A percentile compares a stretch with the other conserved stretches of the same genome.
phyloP scores from a whole-genome alignment of 2,797 vertebrate genomes.

The Cossypha caffra region DNA sequence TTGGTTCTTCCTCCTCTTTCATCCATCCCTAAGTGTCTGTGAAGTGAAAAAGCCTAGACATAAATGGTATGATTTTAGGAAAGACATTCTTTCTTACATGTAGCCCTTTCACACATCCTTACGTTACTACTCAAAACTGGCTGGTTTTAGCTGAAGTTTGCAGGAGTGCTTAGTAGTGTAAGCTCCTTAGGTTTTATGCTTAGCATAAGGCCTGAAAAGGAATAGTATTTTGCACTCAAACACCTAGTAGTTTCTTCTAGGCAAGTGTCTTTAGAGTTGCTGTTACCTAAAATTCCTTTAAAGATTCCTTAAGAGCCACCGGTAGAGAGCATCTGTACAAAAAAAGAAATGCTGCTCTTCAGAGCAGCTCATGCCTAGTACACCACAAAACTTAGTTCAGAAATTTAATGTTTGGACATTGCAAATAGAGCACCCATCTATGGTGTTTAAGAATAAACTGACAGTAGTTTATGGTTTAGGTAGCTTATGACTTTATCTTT shows the following conservation, averaged over 20 bases:
- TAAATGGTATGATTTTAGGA: background rate
- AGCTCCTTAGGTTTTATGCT: background rate
- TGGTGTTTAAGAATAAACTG: background rate
- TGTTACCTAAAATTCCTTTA: background rate
- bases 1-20: background rate
- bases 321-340: background rate
- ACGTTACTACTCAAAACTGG: background rate
- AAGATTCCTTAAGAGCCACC: background rate
- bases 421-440: background rate
- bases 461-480: background rate
- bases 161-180: background rate
- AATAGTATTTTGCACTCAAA: background rate
- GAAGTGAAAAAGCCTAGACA: background rate
- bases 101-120: background rate
- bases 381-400: fast-evolving
- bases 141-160: background rate
- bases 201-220: background rate
- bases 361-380: background rate
- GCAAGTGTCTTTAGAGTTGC: background rate
- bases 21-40: fast-evolving
- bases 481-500: background rate
- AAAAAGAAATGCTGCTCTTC: background rate
- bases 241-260: background rate
- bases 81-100: background rate
- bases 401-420: background rate